phyloP scores from a whole-genome alignment of 2,797 vertebrate species.

The Spinibarbus caldwelli region DNA sequence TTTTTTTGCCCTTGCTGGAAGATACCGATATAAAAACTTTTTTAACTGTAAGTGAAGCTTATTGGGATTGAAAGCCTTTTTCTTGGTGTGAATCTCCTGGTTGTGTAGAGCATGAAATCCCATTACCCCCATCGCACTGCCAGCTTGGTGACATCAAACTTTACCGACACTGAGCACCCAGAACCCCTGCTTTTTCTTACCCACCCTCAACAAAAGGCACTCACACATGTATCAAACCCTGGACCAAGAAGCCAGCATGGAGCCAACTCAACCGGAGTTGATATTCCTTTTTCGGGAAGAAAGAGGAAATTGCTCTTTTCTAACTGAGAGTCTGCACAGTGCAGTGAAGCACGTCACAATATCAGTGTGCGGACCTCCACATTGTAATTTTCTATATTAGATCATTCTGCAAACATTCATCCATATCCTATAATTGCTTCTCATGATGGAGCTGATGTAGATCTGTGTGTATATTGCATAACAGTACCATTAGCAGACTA shows the following conservation, averaged over 20 bases:
- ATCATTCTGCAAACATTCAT: slow-evolving; percentile 42
- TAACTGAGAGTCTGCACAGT: slow-evolving; percentile 12
- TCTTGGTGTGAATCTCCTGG: slow-evolving; percentile 67
- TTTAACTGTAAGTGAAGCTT: slow-evolving; percentile 69
- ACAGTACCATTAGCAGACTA: slow-evolving; percentile 29
- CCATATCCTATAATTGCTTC: slow-evolving; percentile 35
- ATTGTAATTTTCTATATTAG: slow-evolving; percentile 44
- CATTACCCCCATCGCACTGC: slow-evolving; percentile 73
- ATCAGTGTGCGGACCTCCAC: slow-evolving; percentile 8
- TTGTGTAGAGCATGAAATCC: slow-evolving; percentile 78
- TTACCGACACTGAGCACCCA: slow-evolving; percentile 49
- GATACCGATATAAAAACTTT: slow-evolving; percentile 52
- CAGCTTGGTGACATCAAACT: slow-evolving; percentile 73
- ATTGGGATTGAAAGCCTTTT: slow-evolving; percentile 72
- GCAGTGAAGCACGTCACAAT: slow-evolving; percentile 21
- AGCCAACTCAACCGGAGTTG: slow-evolving; percentile 24
- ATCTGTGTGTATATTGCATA: slow-evolving; percentile 28
- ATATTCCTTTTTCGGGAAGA: slow-evolving; percentile 12
- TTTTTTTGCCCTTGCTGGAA: neutral
- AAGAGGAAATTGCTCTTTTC: slow-evolving; percentile 31
- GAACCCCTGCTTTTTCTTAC: slow-evolving; percentile 31
- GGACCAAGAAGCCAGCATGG: slow-evolving; percentile 18
- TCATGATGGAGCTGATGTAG: slow-evolving; percentile 25
- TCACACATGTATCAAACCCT: slow-evolving; percentile 27
- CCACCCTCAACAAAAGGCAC: slow-evolving; percentile 11